Percentiles rank a stretch among this genome's conserved stretches.
These are phyloP conservation scores for Potamarius usumacintae DNA, from an alignment of 2,113 vertebrate species.

Conservation along the genomic window DNA sequence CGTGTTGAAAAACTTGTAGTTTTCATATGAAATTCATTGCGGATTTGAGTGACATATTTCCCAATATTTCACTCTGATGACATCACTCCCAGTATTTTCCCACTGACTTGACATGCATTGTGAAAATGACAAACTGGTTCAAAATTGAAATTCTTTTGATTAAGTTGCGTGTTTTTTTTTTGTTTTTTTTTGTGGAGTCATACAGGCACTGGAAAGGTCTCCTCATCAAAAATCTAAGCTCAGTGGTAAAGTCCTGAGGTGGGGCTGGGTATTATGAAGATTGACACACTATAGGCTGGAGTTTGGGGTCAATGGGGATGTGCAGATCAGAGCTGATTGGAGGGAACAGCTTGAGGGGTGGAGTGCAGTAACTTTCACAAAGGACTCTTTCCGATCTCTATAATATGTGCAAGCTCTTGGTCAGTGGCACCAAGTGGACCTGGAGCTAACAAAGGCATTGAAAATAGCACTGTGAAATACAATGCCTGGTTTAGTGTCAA, in stretches of 20 bases:
- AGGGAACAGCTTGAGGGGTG: constrained; percentile 37
- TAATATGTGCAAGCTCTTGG: not conserved
- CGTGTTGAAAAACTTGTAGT: too few species aligned
- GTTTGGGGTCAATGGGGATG: constrained; percentile 25
- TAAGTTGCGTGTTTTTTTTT: not conserved
- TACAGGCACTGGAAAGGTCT: not conserved
- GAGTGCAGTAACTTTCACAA: constrained; percentile 12
- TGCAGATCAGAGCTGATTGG: constrained; percentile 41
- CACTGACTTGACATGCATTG: too few species aligned
- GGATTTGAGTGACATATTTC: too few species aligned
- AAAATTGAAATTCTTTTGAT: too few species aligned
- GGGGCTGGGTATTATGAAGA: constrained; percentile 33
- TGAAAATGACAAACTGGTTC: too few species aligned
- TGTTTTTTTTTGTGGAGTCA: not conserved
- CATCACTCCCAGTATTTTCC: too few species aligned
- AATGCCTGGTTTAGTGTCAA: not conserved
- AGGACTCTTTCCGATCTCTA: not conserved
- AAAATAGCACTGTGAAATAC: not conserved
- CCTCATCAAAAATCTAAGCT: constrained; percentile 19
- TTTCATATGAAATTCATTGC: too few species aligned
- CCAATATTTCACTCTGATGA: too few species aligned
- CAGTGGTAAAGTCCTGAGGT: constrained; percentile 19
- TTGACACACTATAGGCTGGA: constrained; percentile 36
- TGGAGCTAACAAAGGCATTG: not conserved
- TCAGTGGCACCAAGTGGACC: not conserved